Evolutionary conservation across 2,888 invertebrate genomes (phyloP).

Genomic region (Neoaliturus tenellus): DNA sequence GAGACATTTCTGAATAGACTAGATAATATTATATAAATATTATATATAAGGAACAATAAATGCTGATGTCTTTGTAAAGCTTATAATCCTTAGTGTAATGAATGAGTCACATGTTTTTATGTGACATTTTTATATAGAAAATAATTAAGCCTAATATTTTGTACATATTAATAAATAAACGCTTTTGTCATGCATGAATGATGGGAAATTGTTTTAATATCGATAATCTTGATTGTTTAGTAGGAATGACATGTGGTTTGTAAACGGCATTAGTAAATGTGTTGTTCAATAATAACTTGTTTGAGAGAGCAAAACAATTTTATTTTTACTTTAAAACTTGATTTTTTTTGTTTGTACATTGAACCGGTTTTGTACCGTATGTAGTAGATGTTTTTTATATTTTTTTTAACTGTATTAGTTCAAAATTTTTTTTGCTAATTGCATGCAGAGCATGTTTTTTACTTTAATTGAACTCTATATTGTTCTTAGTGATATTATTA

Average conservation of each 20-base stretch:
- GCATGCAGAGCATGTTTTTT: neutral
- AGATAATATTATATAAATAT: slow-evolving; percentile 48
- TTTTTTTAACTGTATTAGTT: too few relatives aligned
- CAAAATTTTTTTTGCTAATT: neutral
- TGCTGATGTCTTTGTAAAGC: slow-evolving; percentile 52
- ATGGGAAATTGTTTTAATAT: slow-evolving; percentile 44
- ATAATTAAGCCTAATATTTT: slow-evolving; percentile 52
- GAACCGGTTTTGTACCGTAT: neutral
- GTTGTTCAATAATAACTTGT: neutral
- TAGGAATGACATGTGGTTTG: neutral
- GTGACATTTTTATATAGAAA: slow-evolving; percentile 50
- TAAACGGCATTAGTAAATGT: neutral
- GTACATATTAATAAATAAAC: slow-evolving; percentile 43
- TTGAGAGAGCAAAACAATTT: neutral
- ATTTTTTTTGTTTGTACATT: neutral
- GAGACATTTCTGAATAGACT: slow-evolving; percentile 45
- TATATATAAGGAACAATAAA: slow-evolving; percentile 47
- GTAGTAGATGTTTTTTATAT: neutral
- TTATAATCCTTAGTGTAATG: slow-evolving; percentile 44
- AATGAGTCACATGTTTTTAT: slow-evolving; percentile 48
- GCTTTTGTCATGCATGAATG: slow-evolving; percentile 42
- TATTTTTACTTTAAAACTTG: neutral
- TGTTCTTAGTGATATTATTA: too few relatives aligned
- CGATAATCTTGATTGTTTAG: neutral
- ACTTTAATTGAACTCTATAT: too few relatives aligned